Conservation (phyloP, 1,140 invertebrate genomes). For the Cepaea nemoralis region DNA sequence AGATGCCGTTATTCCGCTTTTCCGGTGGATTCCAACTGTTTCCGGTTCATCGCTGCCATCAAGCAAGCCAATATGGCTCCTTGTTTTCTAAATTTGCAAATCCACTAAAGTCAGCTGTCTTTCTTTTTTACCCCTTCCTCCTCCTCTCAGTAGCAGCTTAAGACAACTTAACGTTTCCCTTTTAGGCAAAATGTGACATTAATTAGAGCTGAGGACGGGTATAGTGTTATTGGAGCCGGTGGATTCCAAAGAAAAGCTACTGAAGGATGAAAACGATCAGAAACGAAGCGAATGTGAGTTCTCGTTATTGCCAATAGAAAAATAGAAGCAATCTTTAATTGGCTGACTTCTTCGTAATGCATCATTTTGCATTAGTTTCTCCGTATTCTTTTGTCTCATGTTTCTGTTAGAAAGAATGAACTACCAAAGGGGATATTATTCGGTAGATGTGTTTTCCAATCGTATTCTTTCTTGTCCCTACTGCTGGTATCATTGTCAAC, state of each 20-base stretch:
- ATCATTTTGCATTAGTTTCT: too few relatives aligned
- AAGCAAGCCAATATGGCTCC: constrained; percentile 8
- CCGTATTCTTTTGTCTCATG: too few relatives aligned
- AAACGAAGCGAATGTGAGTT: background rate
- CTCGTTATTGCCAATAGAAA: background rate
- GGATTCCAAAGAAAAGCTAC: background rate
- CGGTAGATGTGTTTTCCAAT: too few relatives aligned
- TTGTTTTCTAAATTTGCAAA: background rate
- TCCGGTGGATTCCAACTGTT: constrained; percentile 24
- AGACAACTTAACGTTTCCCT: background rate
- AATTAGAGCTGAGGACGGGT: background rate
- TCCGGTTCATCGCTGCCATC: constrained; percentile 26
- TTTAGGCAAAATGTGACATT: background rate
- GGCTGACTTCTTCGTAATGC: too few relatives aligned
- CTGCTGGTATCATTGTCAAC: too few relatives aligned
- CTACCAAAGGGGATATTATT: too few relatives aligned
- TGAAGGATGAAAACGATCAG: constrained; percentile 1
- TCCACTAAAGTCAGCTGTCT: background rate
- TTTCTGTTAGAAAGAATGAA: too few relatives aligned
- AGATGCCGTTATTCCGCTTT: constrained; percentile 21
- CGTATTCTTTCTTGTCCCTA: too few relatives aligned
- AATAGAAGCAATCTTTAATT: background rate
- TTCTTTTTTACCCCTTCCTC: background rate
- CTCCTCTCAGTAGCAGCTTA: background rate
- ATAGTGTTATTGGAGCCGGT: background rate